These are phyloP conservation scores for Ceratina australensis DNA, from an alignment of 1,140 invertebrate species.

Conservation along the genomic window DNA sequence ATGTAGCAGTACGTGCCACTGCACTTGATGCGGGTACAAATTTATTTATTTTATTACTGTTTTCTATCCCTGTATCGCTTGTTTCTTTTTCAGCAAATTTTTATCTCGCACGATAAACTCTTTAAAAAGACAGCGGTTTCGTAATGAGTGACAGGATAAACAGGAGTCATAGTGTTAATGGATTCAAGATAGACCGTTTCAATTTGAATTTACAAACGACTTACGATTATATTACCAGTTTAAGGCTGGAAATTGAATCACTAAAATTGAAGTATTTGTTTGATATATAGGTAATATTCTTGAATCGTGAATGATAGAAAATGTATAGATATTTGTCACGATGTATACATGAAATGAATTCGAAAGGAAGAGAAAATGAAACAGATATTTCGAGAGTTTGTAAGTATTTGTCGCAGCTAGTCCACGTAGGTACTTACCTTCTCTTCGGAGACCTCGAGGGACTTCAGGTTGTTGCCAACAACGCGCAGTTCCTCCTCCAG, in stretches of 20 bases:
- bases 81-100: background rate
- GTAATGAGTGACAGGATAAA: background rate
- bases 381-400: conserved; percentile 22
- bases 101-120: background rate
- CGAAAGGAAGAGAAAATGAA: conserved; percentile 41
- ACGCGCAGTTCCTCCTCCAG: conserved; percentile 99
- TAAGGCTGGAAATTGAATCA: background rate
- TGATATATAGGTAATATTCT: background rate
- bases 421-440: conserved; percentile 87
- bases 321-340: background rate
- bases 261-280: background rate
- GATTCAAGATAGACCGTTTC: background rate
- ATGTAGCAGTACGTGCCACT: background rate
- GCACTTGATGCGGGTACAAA: background rate
- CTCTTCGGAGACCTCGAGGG: conserved; percentile 99
- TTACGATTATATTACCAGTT: background rate
- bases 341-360: conserved; percentile 11
- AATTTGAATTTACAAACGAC: background rate
- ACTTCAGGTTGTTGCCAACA: conserved; percentile 99
- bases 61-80: background rate
- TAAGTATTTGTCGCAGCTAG: conserved; percentile 24
- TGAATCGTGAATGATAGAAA: background rate
- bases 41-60: background rate
- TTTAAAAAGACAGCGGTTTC: background rate
- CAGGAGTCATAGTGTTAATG: background rate